Evolutionary conservation across 2,888 invertebrate species (phyloP).

Genomic region (Lobophora halterata): DNA sequence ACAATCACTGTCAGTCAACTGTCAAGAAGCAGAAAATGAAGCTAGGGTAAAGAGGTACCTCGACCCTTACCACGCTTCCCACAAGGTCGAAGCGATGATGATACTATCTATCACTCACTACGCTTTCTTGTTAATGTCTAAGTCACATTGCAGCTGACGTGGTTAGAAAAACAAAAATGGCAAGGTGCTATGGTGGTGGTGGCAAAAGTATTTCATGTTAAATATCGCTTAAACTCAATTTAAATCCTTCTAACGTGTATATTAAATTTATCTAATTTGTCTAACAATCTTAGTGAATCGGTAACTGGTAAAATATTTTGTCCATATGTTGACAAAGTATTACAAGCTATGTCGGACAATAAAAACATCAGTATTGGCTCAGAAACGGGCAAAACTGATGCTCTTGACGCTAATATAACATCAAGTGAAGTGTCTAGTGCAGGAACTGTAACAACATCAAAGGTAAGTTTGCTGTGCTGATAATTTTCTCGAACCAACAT

Average conservation of each 20-base stretch:
- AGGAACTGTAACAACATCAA: constrained; percentile 61
- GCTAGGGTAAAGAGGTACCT: too few relatives aligned
- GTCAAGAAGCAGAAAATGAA: too few relatives aligned
- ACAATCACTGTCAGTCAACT: too few relatives aligned
- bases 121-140: constrained; percentile 14
- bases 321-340: constrained; percentile 64
- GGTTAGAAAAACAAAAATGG: constrained; percentile 41
- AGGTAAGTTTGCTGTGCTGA: constrained; percentile 42
- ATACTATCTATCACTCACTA: too few relatives aligned
- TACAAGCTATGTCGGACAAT: constrained; percentile 67
- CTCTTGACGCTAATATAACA: constrained; percentile 58
- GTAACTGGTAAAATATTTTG: constrained; percentile 24
- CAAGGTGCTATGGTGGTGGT: constrained; percentile 59
- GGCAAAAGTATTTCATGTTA: constrained; percentile 38
- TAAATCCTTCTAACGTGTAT: background rate
- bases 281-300: constrained; percentile 17
- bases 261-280: background rate
- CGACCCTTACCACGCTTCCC: too few relatives aligned
- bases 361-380: constrained; percentile 62
- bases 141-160: constrained; percentile 41
- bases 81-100: too few relatives aligned
- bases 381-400: constrained; percentile 56
- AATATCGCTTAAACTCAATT: background rate
- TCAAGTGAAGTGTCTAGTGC: constrained; percentile 58
- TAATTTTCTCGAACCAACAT: constrained; percentile 1